Evolutionary conservation across 2,113 vertebrate genomes (phyloP).

Genomic region (Zosterops hypoxanthus): DNA sequence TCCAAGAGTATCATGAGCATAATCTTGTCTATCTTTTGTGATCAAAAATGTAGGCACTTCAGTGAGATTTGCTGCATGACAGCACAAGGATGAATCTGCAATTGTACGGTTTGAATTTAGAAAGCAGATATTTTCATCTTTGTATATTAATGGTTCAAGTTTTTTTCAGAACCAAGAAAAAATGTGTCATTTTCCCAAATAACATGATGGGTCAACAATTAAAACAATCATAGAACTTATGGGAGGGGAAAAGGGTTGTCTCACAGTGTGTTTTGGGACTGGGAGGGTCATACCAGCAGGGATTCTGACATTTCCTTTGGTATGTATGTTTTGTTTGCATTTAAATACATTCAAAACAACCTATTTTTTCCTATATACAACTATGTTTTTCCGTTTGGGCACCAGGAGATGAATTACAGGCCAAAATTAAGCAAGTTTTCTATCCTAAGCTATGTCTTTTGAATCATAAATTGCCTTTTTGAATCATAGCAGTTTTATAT

Average conservation of each 20-base stretch:
- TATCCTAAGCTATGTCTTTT: neutral
- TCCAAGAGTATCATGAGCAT: neutral
- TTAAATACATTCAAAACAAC: neutral
- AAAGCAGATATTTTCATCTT: neutral
- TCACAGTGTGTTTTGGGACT: neutral
- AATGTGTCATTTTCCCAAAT: neutral
- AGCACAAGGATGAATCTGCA: neutral
- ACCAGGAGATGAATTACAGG: neutral
- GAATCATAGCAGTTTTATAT: neutral
- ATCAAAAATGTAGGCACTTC: neutral
- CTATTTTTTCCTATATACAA: neutral
- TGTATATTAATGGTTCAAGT: neutral
- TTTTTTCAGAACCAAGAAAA: neutral
- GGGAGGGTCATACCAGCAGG: neutral
- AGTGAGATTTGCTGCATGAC: neutral
- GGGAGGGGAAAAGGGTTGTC: neutral
- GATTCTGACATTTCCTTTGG: neutral
- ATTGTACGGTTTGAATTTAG: neutral
- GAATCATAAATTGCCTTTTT: neutral
- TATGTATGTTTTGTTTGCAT: neutral
- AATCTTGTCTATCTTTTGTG: neutral
- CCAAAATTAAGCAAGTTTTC: neutral
- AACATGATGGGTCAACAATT: neutral
- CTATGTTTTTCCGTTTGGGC: neutral
- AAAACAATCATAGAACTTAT: neutral